Evolutionary conservation across 1,140 invertebrate genomes (phyloP), one percentile per base, ranked within the genome.

Genomic region (Trichomalopsis sarcophagae): DNA sequence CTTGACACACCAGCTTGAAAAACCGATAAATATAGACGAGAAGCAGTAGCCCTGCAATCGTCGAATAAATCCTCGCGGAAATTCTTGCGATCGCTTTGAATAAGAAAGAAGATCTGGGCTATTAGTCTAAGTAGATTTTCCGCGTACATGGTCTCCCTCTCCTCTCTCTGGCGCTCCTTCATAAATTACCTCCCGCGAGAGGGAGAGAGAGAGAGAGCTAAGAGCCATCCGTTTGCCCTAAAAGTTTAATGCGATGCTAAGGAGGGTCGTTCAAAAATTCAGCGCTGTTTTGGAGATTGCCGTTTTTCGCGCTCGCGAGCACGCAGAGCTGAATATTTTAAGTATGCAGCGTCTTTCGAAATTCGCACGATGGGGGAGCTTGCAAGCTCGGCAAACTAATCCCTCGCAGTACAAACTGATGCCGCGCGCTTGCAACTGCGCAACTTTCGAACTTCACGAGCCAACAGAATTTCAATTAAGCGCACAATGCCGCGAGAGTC

Each of bases 21-120:
- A 27, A 27, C 27, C 27, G 27, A 27, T 1, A 27, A 27, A 77
- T 83, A 76, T 83, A 75, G 30, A 68, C 47, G 47, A 50, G 47
- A 10, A 50, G 44, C 14, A 50, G 13, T 69, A 5, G 44, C 47
- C 47, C 47, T 13, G 17, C 75, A 78, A 84, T 81, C 77, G 77
- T 80, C 69, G 77, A 84, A 84, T 84, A 84, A 84, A 84, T 81
- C 69, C 40, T n/a, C 50, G 9, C 36, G 73, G 27, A 83, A 83
- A 76, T 83, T 47, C 21, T 62, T 6, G 66, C 50, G 81, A 68
- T 62, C 21, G 14, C 23, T 44, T 27, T 44, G 81, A 66, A 83
- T 76, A 47, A 76, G 55, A 68, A 75, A 69, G 40, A 68, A 33
- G 21, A 66, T 17, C 11, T 0, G 17, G 17, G 80, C 44, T 73